A percentile compares a stretch with the other conserved stretches of the same genome.
phyloP scores from a whole-genome alignment of 2,797 vertebrate species.

The Schizopygopsis pylzovi region DNA sequence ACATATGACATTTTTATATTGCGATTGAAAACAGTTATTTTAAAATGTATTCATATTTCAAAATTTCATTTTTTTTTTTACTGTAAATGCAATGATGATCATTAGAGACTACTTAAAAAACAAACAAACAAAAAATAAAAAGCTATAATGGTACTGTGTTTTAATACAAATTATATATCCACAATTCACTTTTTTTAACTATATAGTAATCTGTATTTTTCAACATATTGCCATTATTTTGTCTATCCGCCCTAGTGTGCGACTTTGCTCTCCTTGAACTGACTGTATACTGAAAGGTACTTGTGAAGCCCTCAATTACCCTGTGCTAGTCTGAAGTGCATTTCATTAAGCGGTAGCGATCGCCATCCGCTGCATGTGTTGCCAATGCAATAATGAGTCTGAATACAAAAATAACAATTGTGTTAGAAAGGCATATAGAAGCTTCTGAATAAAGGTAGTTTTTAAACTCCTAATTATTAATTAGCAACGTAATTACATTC shows the following conservation, averaged over 20 bases:
- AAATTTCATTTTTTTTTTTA: background rate
- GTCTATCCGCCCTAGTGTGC: background rate
- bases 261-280: background rate
- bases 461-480: background rate
- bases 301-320: background rate
- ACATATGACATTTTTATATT: too few species aligned
- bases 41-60: too few species aligned
- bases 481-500: background rate
- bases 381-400: background rate
- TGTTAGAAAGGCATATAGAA: background rate
- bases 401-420: slow-evolving; percentile 11
- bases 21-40: too few species aligned
- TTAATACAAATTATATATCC: too few species aligned
- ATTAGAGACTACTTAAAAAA: background rate
- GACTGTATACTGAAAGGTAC: background rate
- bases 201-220: background rate
- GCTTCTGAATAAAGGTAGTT: background rate
- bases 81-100: background rate
- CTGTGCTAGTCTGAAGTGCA: background rate
- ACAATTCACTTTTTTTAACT: too few species aligned
- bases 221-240: background rate
- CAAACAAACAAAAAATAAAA: too few species aligned
- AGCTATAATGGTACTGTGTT: too few species aligned
- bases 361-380: background rate
- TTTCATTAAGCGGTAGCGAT: background rate